Evolutionary conservation across 2,797 vertebrate species (phyloP), one percentile per base, ranked within the genome.

Genomic region (Pteronotus mesoamericanus): DNA sequence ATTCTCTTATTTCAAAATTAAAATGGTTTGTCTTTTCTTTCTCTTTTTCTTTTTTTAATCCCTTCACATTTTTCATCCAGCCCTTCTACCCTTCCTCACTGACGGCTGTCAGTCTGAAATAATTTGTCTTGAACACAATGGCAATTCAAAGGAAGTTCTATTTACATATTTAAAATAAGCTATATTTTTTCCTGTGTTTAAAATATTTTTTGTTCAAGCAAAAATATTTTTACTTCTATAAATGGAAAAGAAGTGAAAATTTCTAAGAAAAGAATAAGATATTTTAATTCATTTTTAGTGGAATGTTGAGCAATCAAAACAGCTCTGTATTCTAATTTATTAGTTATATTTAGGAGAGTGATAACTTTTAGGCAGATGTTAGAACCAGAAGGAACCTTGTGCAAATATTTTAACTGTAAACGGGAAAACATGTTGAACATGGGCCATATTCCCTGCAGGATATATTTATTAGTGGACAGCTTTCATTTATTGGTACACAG

Each of bases 1-100:
- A 22, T 57, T 69, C 3, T 37, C 71, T 77, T 75, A 55, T 86
- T 82, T 34, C 8, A 96, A 96, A 95, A 44, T 95, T 96, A 90
- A 96, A 92, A 95, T 24, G 14, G 9, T 93, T 95, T 71, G 0
- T n/a, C 61, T 95, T 10, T 39, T 39, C 4, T n/a, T n/a, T 34
- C 26, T 22, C 26, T 71, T 71, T 64, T 1, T 71, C 37, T 57
- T 42, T 71, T 6, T 21, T 71, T 37, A 71, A 42, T 71, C 11
- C 22, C 68, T 71, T 71, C 5, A 71, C 68, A 5, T 6, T 42
- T 71, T 71, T 71, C 68, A 42, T 22, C 11, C 11, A 42, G 68
- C 22, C 5, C 66, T 12, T 10, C 24, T 14, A 71, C 11, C 21
- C 37, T 10, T 24, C 34, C 24, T 9, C 6, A 71, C 39, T 69